Evolutionary conservation across 2,113 vertebrate species (phyloP), one percentile per base, ranked within the genome.

Genomic region (Mastomys coucha): DNA sequence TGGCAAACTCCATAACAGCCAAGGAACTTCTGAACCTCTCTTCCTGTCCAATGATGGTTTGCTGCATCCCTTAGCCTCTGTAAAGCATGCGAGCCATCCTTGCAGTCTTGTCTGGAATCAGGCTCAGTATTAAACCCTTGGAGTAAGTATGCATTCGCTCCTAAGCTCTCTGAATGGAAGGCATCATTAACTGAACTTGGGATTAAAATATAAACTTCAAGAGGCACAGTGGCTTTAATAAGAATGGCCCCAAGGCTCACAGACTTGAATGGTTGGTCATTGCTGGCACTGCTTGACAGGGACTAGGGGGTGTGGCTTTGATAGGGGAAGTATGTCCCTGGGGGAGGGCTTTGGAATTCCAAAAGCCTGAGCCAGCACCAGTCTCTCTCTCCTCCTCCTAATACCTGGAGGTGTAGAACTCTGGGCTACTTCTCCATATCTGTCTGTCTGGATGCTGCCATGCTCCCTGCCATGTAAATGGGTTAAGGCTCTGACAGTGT

Each of bases 1-100:
- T 45, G 56, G 81, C 53, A 90, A 88, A 96, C 82, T 91, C 95
- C 80, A 56, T 56, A 69, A 77, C 11, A 33, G 45, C 72, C 76
- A 85, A 77, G 63, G 12, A 65, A 76, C 53, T 73, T 81, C 73
- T 3, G 22, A 56, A 10, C 90, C 13, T 26, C 31, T 28, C 26
- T 24, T 93, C n/a, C 76, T 60, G 51, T 26, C 82, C 53, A 78
- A 14, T 72, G n/a, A 73, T 22, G 5, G 4, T 6, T 16, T 24
- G 1, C n/a, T 12, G 65, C 39, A 77, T 73, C 17, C 42, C 88
- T 51, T 26, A 16, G 86, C 31, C 22, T 60, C 85, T 28, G n/a
- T 19, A 45, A 63, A 73, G 81, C 28, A 7, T n/a, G 19, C 51
- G 14, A 26, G 42, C 2, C 11, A 0, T 8, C 7, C 5, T 65